These are phyloP conservation scores for Lontra canadensis DNA, from an alignment of 2,113 vertebrate species.

Conservation along the genomic window DNA sequence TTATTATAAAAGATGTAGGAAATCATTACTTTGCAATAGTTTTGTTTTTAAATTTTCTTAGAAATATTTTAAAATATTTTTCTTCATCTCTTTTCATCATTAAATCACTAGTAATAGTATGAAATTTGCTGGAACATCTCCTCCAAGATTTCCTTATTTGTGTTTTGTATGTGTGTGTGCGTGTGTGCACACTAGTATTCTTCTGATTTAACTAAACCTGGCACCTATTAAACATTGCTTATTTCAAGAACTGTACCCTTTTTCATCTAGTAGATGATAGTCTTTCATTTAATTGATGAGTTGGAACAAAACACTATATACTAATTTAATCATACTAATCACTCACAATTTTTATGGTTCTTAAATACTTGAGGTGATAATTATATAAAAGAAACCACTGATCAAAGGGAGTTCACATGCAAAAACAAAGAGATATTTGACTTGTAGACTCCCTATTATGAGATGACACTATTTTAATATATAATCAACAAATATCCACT, in stretches of 20 bases:
- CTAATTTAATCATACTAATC: neutral
- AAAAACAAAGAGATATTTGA: neutral
- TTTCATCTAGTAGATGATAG: neutral
- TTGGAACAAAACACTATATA: neutral
- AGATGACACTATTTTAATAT: neutral
- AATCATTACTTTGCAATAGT: neutral
- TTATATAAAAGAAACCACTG: neutral
- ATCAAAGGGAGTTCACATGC: neutral
- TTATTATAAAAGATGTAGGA: neutral
- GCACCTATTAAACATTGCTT: neutral
- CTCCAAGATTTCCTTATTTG: neutral
- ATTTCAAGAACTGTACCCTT: neutral
- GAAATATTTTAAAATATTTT: neutral
- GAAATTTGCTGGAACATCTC: neutral
- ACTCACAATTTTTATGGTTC: neutral
- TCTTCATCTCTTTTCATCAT: neutral
- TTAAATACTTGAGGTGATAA: neutral
- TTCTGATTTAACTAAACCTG: neutral
- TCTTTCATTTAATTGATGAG: neutral
- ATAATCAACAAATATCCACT: neutral
- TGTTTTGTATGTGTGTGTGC: neutral
- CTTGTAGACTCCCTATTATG: neutral
- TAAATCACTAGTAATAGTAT: neutral
- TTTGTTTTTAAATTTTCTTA: neutral
- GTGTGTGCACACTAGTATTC: neutral